Evolutionary conservation across 1,140 invertebrate species (phyloP).

Genomic region (Hycleus cichorii): DNA sequence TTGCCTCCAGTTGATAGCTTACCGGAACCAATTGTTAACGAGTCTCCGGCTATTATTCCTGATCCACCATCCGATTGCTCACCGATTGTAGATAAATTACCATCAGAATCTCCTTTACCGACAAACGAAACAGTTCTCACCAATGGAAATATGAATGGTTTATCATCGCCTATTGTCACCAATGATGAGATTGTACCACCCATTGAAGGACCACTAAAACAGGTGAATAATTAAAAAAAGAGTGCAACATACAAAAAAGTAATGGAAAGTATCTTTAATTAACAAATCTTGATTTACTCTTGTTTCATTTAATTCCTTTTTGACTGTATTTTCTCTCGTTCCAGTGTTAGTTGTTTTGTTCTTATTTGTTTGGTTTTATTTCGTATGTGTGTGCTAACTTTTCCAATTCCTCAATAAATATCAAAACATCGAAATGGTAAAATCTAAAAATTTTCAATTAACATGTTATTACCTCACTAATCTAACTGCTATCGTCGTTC

Average conservation of each 20-base stretch:
- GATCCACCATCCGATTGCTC: not conserved
- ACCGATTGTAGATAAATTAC: conserved; percentile 2
- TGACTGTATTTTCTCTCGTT: not conserved
- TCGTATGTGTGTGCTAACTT: conserved; percentile 11
- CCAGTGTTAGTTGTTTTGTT: not conserved
- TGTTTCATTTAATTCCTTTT: conserved; percentile 6
- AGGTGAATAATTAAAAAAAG: conserved; percentile 35
- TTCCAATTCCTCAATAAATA: not conserved
- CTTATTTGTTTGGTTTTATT: not conserved
- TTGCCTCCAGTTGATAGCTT: conserved; percentile 38
- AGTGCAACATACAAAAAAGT: not conserved
- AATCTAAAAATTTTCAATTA: conserved; percentile 4
- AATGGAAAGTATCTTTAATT: conserved; percentile 13
- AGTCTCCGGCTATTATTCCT: conserved; percentile 1
- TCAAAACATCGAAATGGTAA: not conserved
- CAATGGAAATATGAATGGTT: conserved; percentile 38
- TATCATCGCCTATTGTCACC: conserved; percentile 23
- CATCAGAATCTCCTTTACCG: conserved; percentile 3
- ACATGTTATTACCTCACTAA: conserved; percentile 13
- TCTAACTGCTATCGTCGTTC: no score
- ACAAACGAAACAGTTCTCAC: conserved; percentile 23
- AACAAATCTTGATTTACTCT: conserved; percentile 15
- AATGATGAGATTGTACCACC: conserved; percentile 23
- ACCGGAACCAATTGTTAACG: conserved; percentile 33
- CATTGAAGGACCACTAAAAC: conserved; percentile 38